Evolutionary conservation across 2,113 vertebrate species (phyloP), one percentile per base, ranked within the genome.

Genomic region (Thomomys bottae): DNA sequence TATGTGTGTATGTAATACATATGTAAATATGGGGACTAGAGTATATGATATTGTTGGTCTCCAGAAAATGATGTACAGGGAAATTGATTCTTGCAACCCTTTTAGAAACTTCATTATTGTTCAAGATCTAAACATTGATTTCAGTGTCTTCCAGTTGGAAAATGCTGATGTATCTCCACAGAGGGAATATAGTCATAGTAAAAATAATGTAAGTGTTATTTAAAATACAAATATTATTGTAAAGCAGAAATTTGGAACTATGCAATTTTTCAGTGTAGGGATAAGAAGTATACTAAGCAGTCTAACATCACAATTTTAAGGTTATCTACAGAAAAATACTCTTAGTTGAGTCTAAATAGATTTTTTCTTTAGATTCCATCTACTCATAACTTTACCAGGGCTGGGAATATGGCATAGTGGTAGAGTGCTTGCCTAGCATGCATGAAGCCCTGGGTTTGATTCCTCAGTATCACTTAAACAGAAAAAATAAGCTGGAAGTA

Each of bases 271-370:
- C 10, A 77, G 0, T 70, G 86, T 68, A 87, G 40, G 92, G 54
- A 28, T 66, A 86, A 67, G 34, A 1, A 72, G 36, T 26, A 15
- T 10, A 59, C 6, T 45, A 54, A 54, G 49, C 49, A 38, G 28
- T 81, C 15, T 68, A 23, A 42, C 12, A 4, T 68, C 54, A 72
- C 23, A 68, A 28, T 83, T 32, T 34, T 77, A 10, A 34, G 49
- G 9, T 85, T 73, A 84, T 64, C 42, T 42, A 80, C 87, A 70
- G 49, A 86, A 94, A 90, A 87, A 84, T 54, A 6, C 73, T 93
- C 20, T 59, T 80, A 38, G 73, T 82, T 79, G 90, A 90, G 6
- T 23, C 82, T 88, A 78, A 94, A 67, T 67, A 24, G 18, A 76
- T 88, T 76, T 76, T 30, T 75, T 42, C 63, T 20, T 84, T 49